A percentile compares a stretch with the other conserved stretches of the same genome.
Evolutionary conservation across 2,888 invertebrate genomes (phyloP).

Genomic region (Allacma fusca): DNA sequence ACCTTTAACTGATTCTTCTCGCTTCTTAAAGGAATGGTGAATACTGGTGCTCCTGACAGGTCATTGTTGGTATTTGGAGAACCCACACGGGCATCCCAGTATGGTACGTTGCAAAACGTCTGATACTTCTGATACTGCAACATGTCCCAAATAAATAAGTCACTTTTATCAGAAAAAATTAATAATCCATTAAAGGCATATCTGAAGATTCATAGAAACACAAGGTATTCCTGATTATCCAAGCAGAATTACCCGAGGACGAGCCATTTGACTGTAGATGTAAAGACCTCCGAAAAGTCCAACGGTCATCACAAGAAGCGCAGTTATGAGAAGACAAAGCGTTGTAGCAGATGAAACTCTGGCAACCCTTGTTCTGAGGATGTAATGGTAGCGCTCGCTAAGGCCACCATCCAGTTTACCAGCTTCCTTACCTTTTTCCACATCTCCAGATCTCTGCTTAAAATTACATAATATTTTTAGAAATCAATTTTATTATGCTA

Average conservation of each 20-base stretch:
- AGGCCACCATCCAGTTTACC: constrained; percentile 50
- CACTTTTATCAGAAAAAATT: too few relatives aligned
- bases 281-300: constrained; percentile 76
- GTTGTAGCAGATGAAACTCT: constrained; percentile 72
- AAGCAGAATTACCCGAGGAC: constrained; percentile 65
- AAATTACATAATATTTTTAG: constrained; percentile 5
- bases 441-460: constrained; percentile 38
- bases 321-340: constrained; percentile 74
- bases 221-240: too few relatives aligned
- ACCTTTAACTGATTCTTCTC: constrained; percentile 18
- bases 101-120: constrained; percentile 27
- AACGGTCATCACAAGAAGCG: constrained; percentile 75
- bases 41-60: constrained; percentile 22
- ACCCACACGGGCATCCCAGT: constrained; percentile 21
- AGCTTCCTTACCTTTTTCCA: constrained; percentile 50
- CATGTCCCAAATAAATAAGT: constrained; percentile 27
- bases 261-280: constrained; percentile 77
- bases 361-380: constrained; percentile 67
- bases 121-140: constrained; percentile 22
- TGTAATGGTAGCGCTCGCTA: constrained; percentile 64
- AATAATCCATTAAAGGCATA: too few relatives aligned
- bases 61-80: constrained; percentile 28
- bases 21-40: constrained; percentile 32
- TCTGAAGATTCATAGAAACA: too few relatives aligned
- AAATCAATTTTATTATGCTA: background rate